Percentiles rank a stretch among this genome's conserved stretches.
phyloP scores from a whole-genome alignment of 92 coral and sea anemone genomes.

The Diadumene lineata region DNA sequence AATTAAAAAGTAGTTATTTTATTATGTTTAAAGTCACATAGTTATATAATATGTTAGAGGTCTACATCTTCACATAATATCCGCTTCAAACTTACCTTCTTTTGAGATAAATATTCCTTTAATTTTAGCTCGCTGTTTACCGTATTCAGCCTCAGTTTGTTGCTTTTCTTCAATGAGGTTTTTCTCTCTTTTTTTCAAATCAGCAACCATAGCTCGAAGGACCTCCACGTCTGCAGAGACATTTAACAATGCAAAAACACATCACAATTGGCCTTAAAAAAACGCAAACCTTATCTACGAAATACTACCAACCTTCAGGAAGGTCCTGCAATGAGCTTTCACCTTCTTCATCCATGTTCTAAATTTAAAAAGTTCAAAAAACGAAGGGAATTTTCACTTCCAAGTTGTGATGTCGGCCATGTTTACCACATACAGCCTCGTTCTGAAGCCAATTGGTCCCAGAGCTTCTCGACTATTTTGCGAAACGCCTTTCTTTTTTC shows the following conservation, averaged over 20 bases:
- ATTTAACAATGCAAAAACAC: neutral
- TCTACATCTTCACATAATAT: neutral
- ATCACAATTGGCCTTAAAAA: neutral
- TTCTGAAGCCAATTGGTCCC: constrained; percentile 24
- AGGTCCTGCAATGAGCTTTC: constrained; percentile 38
- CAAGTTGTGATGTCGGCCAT: constrained; percentile 71
- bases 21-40: too few relatives aligned
- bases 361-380: neutral
- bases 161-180: constrained; percentile 60
- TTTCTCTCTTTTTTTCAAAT: constrained; percentile 58
- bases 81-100: constrained; percentile 64
- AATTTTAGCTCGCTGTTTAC: constrained; percentile 89
- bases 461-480: constrained; percentile 10
- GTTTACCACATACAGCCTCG: constrained; percentile 66
- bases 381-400: constrained; percentile 1
- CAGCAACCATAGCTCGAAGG: constrained; percentile 60
- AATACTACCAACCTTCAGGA: constrained; percentile 51
- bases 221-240: constrained; percentile 62
- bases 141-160: constrained; percentile 83
- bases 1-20: too few relatives aligned
- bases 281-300: neutral
- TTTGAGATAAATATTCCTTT: constrained; percentile 84
- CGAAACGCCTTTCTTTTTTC: constrained; percentile 16
- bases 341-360: constrained; percentile 30
- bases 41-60: too few relatives aligned